Base-by-base conservation (phyloP, 2,113 vertebrate genomes). In the Nannobrachium achirus region DNA sequence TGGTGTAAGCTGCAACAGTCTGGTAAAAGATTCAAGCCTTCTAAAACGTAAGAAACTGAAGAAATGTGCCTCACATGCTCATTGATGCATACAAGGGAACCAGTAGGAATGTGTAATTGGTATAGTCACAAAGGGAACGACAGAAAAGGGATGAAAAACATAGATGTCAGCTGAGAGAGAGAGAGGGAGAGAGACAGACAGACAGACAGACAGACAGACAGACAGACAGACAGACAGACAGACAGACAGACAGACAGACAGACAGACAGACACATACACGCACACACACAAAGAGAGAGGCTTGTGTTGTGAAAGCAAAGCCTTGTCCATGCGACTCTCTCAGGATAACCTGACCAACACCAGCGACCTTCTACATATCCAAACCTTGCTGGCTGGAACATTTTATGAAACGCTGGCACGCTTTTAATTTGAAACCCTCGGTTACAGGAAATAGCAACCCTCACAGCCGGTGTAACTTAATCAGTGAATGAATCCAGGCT, bases 311-410 rank as follows among this genome's bases (percentile, higher is more conserved):
- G 69, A 78, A 55, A 78, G 38, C 41, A 15, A 16, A 63, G 20
- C 40, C 15, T 44, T 51, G 66, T 69, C 52, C n/a, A 38, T 53
- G 39, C 38, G 45, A 19, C 57, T 53, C 51, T 60, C 49, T 69
- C 46, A 44, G 62, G 58, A 75, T 61, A 73, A 69, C 66, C n/a
- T n/a, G 71, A 67, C 78, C 69, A 79, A 69, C 65, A 74, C 51
- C 80, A 41, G 6, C 13, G 82, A 71, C 70, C 77, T 73, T 82
- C 41, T 55, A n/a, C n/a, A 14, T 64, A 51, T 58, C 16, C 6
- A 18, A 61, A 45, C 44, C 8, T 33, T 56, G 19, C 55, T 46
- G 53, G n/a, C n/a, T n/a, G n/a, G n/a, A n/a, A n/a, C n/a, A n/a
- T n/a, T n/a, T n/a, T n/a, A n/a, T n/a, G n/a, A n/a, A n/a, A n/a